Conservation (phyloP, 2,797 vertebrate species). For the Notolabrus celidotus region DNA sequence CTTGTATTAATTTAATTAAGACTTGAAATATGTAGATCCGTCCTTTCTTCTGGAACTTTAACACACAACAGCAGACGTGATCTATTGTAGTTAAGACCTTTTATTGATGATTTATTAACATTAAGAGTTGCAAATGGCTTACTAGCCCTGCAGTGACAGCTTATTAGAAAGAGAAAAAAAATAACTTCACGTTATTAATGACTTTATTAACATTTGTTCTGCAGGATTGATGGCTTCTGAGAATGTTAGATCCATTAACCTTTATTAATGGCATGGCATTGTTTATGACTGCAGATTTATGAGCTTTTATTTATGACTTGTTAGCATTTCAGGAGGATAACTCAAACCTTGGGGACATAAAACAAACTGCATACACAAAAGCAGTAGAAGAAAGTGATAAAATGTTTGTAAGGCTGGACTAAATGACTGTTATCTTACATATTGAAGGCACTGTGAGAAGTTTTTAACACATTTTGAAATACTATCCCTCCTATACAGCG, state of each 20-base stretch:
- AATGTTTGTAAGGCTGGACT: too few relatives aligned
- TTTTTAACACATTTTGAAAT: too few relatives aligned
- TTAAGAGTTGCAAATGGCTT: slow-evolving; percentile 23
- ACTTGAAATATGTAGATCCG: background rate
- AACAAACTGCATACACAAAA: background rate
- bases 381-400: background rate
- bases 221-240: background rate
- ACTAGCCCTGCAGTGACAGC: slow-evolving; percentile 33
- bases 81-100: slow-evolving; percentile 20
- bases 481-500: too few relatives aligned
- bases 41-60: background rate
- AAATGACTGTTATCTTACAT: too few relatives aligned
- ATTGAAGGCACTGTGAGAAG: too few relatives aligned
- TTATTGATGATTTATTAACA: slow-evolving; percentile 28
- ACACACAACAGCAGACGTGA: slow-evolving; percentile 4
- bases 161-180: slow-evolving; percentile 27
- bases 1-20: background rate
- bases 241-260: slow-evolving; percentile 39
- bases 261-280: slow-evolving; percentile 38
- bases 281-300: slow-evolving; percentile 35
- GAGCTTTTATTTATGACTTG: slow-evolving; percentile 22
- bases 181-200: slow-evolving; percentile 32
- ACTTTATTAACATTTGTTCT: slow-evolving; percentile 41
- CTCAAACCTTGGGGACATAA: background rate
- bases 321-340: background rate